phyloP scores from a whole-genome alignment of 2,113 vertebrate species.

The Uropsilus gracilis region DNA sequence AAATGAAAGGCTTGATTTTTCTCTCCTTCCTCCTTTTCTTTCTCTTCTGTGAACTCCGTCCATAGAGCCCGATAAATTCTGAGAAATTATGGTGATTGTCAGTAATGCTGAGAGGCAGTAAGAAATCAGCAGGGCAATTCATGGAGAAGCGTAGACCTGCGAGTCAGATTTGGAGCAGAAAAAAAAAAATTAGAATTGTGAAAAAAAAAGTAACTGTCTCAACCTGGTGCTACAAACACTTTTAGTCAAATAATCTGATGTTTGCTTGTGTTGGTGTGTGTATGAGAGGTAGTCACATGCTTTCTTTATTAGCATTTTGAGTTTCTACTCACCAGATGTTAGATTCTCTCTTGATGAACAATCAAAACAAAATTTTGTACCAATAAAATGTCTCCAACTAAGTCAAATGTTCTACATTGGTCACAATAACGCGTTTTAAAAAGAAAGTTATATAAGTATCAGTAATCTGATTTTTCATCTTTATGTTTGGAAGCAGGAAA shows the following conservation, averaged over 20 bases:
- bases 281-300: accelerated
- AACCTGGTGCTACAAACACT: background rate
- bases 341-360: accelerated
- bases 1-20: background rate
- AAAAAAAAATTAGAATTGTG: background rate
- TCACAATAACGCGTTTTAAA: background rate
- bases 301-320: accelerated
- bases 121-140: accelerated
- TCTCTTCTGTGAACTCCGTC: accelerated
- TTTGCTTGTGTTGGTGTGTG: background rate
- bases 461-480: background rate
- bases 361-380: no score
- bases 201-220: background rate
- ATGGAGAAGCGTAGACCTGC: accelerated
- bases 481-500: background rate
- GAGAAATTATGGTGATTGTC: background rate
- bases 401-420: no score
- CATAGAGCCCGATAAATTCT: background rate
- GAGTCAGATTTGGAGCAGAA: background rate
- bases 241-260: background rate
- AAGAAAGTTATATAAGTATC: accelerated
- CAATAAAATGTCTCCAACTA: background rate
- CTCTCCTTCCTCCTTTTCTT: accelerated
- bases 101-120: no score
- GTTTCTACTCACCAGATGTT: no score